Conservation (phyloP, 2,113 vertebrate genomes). For the Oreochromis spilurus region DNA sequence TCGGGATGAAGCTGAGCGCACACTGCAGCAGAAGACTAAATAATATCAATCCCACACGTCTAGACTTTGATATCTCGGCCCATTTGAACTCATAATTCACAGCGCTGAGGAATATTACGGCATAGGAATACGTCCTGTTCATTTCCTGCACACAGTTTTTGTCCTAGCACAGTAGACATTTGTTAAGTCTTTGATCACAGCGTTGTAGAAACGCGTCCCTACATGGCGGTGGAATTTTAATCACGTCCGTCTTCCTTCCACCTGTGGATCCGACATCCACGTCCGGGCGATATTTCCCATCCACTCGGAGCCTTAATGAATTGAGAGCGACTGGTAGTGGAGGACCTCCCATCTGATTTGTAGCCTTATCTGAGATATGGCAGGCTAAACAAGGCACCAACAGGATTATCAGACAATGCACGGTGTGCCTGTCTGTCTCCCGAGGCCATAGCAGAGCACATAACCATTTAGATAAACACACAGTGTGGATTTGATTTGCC, state of each 20-base stretch:
- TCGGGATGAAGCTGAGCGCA: slow-evolving; percentile 10
- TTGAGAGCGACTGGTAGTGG: slow-evolving; percentile 30
- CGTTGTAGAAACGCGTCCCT: background rate
- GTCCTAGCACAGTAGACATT: slow-evolving; percentile 1
- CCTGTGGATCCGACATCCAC: slow-evolving; percentile 4
- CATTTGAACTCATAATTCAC: slow-evolving; percentile 42
- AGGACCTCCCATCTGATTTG: slow-evolving; percentile 31
- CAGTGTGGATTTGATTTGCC: slow-evolving; percentile 26
- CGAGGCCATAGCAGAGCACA: slow-evolving; percentile 31
- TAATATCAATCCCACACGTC: slow-evolving; percentile 48
- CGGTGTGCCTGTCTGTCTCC: slow-evolving; percentile 39
- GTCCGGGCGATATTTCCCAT: slow-evolving; percentile 5
- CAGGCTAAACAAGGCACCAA: slow-evolving; percentile 33
- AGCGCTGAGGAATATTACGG: slow-evolving; percentile 11
- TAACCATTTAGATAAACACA: slow-evolving; percentile 54
- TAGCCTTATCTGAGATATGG: slow-evolving; percentile 30
- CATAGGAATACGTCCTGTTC: slow-evolving; percentile 16
- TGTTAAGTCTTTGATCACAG: slow-evolving; percentile 38
- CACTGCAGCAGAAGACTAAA: slow-evolving; percentile 34
- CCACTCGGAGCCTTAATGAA: slow-evolving; percentile 27
- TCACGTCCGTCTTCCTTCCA: background rate
- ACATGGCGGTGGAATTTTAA: background rate
- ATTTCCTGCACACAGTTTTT: slow-evolving; percentile 25
- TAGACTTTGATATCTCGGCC: slow-evolving; percentile 35
- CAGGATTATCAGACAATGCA: slow-evolving; percentile 46